Evolutionary conservation across 2,888 invertebrate species (phyloP).

Genomic region (Gonocerus acuteangulatus): DNA sequence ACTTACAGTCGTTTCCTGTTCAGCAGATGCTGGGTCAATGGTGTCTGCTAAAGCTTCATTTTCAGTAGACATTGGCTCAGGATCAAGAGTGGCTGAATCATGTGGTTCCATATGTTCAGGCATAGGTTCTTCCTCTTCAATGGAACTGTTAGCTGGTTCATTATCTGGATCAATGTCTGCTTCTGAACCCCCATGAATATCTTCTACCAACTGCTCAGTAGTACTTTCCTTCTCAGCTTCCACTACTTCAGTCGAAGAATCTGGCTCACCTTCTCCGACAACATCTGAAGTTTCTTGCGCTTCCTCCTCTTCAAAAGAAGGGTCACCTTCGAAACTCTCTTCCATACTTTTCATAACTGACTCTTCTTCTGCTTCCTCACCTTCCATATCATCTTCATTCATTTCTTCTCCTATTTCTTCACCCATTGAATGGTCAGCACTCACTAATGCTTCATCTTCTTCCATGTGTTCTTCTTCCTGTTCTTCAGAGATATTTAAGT

Average conservation of each 20-base stretch:
- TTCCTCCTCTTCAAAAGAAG: slow-evolving; percentile 22
- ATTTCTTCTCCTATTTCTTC: slow-evolving; percentile 17
- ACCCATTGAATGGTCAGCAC: slow-evolving; percentile 2
- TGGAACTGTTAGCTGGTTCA: not conserved
- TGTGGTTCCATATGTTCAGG: too few relatives aligned
- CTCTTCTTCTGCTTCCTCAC: slow-evolving; percentile 13
- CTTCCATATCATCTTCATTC: slow-evolving; percentile 16
- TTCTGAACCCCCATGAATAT: slow-evolving; percentile 24
- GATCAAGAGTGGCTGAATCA: too few relatives aligned
- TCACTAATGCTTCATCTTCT: slow-evolving; percentile 3
- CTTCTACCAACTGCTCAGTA: slow-evolving; percentile 29
- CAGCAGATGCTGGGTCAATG: not conserved
- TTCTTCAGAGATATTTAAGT: slow-evolving; percentile 4
- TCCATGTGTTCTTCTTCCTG: slow-evolving; percentile 20
- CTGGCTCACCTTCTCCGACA: slow-evolving; percentile 20
- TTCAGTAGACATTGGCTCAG: not conserved
- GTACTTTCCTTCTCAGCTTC: slow-evolving; percentile 29
- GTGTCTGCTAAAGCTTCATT: not conserved
- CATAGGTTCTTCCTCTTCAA: slow-evolving; percentile 34
- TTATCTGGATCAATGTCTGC: not conserved
- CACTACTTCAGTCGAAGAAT: slow-evolving; percentile 29
- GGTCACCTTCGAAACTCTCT: not conserved
- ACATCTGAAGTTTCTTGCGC: slow-evolving; percentile 30
- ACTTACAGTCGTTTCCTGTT: not conserved
- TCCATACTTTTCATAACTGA: slow-evolving; percentile 13